A percentile compares a stretch with the other conserved stretches of the same genome.
Evolutionary conservation across 2,888 invertebrate species (phyloP).

Genomic region (Melieria picta): DNA sequence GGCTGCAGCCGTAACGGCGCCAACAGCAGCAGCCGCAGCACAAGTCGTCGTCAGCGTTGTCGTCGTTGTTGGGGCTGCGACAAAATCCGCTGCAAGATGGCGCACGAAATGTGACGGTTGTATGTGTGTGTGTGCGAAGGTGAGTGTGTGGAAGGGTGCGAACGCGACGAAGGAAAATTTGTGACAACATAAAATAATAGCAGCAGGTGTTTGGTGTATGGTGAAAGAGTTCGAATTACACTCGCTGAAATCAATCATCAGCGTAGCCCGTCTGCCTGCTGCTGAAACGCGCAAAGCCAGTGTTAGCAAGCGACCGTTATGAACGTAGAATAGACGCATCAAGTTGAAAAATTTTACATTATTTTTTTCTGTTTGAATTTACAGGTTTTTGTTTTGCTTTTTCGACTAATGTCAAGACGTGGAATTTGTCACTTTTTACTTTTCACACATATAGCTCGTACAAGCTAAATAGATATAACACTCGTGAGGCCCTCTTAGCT

Average conservation of each 20-base stretch:
- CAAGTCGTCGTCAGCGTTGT: constrained; percentile 52
- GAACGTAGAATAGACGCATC: background rate
- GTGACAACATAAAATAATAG: constrained; percentile 62
- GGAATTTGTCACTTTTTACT: too few relatives aligned
- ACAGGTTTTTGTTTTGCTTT: too few relatives aligned
- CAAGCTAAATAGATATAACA: too few relatives aligned
- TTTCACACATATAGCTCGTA: too few relatives aligned
- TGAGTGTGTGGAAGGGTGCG: background rate
- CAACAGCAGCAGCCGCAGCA: constrained; percentile 52
- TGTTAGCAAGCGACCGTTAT: constrained; percentile 15
- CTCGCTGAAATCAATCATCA: constrained; percentile 30
- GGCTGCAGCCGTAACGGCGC: constrained; percentile 52
- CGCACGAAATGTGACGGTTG: background rate
- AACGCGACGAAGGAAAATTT: constrained; percentile 39
- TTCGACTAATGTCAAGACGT: too few relatives aligned
- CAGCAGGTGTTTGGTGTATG: constrained; percentile 41
- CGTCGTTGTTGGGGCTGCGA: constrained; percentile 2
- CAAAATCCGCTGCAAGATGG: background rate
- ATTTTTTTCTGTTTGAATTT: too few relatives aligned
- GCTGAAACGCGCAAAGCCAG: constrained; percentile 6
- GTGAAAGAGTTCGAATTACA: constrained; percentile 49
- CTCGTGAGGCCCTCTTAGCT: too few relatives aligned
- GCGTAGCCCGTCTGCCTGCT: constrained; percentile 10
- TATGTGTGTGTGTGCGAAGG: too few relatives aligned
- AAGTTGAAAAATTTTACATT: too few relatives aligned